These are phyloP conservation scores for Gracilinanus agilis DNA, from an alignment of 2,113 vertebrate genomes.

Conservation along the genomic window DNA sequence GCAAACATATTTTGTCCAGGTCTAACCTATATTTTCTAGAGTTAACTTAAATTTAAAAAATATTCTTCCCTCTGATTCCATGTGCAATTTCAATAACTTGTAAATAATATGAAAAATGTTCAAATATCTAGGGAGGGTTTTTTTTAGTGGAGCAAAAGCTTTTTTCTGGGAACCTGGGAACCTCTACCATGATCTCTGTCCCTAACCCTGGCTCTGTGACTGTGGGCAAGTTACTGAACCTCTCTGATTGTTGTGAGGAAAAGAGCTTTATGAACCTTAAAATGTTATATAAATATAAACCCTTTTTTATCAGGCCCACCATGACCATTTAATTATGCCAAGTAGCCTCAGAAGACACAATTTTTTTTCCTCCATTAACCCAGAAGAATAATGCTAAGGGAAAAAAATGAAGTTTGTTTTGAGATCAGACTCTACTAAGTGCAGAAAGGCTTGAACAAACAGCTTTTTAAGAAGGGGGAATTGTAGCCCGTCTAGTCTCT, in stretches of 20 bases:
- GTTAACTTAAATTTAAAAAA: conserved; percentile 30
- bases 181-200: not conserved
- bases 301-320: not conserved
- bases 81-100: conserved; percentile 4
- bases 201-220: not conserved
- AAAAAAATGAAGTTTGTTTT: conserved; percentile 61
- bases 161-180: not conserved
- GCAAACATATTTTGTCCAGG: conserved; percentile 28
- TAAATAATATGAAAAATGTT: conserved; percentile 48
- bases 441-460: conserved; percentile 38
- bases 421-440: conserved; percentile 54
- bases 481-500: conserved; percentile 44
- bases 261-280: not conserved
- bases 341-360: not conserved
- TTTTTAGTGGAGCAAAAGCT: not conserved
- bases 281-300: not conserved
- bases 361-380: not conserved
- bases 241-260: not conserved
- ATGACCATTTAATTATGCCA: not conserved
- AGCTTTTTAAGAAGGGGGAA: conserved; percentile 57
- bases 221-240: not conserved
- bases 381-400: conserved; percentile 34
- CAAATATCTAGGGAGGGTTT: conserved; percentile 34
- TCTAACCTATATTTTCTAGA: conserved; percentile 11
- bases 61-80: conserved; percentile 33